phyloP scores from a whole-genome alignment of 2,888 invertebrate genomes.

The Syrphus vitripennis region DNA sequence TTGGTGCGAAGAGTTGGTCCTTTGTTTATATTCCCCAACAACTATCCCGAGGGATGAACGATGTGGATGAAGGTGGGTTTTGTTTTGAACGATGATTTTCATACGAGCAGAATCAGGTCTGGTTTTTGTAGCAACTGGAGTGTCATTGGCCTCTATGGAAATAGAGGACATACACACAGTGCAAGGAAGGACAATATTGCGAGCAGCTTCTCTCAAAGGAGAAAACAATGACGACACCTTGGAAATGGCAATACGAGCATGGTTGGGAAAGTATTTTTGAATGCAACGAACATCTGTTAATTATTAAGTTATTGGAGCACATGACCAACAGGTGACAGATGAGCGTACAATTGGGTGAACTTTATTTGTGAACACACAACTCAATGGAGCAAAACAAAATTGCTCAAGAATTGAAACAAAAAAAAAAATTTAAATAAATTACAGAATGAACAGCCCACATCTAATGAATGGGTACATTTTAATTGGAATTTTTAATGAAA shows the following conservation, averaged over 20 bases:
- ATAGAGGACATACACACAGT: not conserved
- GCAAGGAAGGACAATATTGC: not conserved
- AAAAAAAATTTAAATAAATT: not conserved
- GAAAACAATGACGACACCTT: not conserved
- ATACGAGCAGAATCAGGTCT: not conserved
- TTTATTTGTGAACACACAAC: not conserved
- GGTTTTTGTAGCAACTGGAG: not conserved
- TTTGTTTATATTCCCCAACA: slow-evolving; percentile 40
- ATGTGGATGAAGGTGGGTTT: not conserved
- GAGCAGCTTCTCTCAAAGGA: not conserved
- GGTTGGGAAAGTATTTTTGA: not conserved
- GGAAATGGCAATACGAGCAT: not conserved
- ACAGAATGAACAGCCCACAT: not conserved
- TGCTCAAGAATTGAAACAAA: not conserved
- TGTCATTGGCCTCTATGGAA: slow-evolving; percentile 39
- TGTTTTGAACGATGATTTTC: slow-evolving; percentile 23
- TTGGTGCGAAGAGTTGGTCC: slow-evolving; percentile 43
- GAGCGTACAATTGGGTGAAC: slow-evolving; percentile 29
- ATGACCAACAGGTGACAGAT: slow-evolving; percentile 56
- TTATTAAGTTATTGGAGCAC: slow-evolving; percentile 59
- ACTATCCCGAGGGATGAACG: not conserved
- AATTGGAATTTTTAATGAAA: too few species aligned
- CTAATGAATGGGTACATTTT: not conserved
- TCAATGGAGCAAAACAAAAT: slow-evolving; percentile 13
- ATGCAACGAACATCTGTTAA: slow-evolving; percentile 54